These are phyloP conservation scores for Archaeoteleia sp. DNA, from an alignment of 2,888 invertebrate species.

Conservation along the genomic window DNA sequence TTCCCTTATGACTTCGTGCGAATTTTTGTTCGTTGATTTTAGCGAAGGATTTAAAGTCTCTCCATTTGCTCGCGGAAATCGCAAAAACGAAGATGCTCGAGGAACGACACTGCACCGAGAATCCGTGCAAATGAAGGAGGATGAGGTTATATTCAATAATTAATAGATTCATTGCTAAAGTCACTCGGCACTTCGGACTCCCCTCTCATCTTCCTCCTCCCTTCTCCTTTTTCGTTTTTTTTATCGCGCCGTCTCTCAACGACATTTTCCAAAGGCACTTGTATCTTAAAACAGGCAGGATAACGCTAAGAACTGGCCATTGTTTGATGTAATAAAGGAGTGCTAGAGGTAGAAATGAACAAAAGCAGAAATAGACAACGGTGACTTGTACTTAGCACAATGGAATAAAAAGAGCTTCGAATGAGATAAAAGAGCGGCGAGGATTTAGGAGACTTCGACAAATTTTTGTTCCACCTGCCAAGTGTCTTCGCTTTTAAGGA, in stretches of 20 bases:
- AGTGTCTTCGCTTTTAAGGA: background rate
- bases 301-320: background rate
- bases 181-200: constrained; percentile 1
- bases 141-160: constrained; percentile 59
- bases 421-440: background rate
- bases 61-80: constrained; percentile 22
- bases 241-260: background rate
- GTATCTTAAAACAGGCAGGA: constrained; percentile 3
- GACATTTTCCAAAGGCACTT: background rate
- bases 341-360: constrained; percentile 4
- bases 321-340: constrained; percentile 17
- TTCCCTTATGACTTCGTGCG: constrained; percentile 27
- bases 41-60: constrained; percentile 19
- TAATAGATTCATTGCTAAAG: constrained; percentile 56
- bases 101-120: constrained; percentile 8
- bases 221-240: background rate
- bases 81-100: constrained; percentile 1
- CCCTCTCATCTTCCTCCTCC: background rate
- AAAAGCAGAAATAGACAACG: constrained; percentile 6
- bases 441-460: background rate
- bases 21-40: constrained; percentile 20
- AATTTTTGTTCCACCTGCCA: background rate
- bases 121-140: constrained; percentile 9
- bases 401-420: constrained; percentile 1
- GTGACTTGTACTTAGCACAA: constrained; percentile 1